These are phyloP conservation scores for Caenorhabditis zanzibari DNA, from an alignment of 2,888 invertebrate genomes.

Conservation along the genomic window DNA sequence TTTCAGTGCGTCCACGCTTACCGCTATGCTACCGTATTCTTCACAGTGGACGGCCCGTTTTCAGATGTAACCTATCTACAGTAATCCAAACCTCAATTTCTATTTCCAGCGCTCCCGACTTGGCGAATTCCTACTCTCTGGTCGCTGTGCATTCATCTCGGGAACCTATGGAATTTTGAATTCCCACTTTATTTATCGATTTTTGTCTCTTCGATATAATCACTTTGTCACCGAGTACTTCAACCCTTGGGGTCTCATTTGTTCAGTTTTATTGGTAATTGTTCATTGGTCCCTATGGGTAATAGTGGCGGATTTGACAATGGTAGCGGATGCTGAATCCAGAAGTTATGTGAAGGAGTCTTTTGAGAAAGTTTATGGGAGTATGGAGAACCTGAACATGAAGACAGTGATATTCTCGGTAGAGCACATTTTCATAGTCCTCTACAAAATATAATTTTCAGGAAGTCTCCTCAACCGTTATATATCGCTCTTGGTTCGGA, in stretches of 20 bases:
- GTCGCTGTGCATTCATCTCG: conserved; percentile 21
- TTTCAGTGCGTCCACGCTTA: conserved; percentile 2
- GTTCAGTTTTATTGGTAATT: neutral
- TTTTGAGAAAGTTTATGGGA: conserved; percentile 2
- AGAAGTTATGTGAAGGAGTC: conserved; percentile 16
- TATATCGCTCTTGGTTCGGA: conserved; percentile 6
- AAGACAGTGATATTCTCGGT: conserved; percentile 9
- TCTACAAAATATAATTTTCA: neutral
- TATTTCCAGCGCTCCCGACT: neutral
- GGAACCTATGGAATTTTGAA: conserved; percentile 42
- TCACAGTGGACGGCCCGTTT: conserved; percentile 2
- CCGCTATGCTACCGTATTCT: conserved; percentile 9
- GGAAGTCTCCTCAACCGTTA: neutral
- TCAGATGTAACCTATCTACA: neutral
- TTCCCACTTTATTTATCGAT: conserved; percentile 25
- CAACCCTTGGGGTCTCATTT: conserved; percentile 2
- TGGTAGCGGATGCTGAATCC: neutral
- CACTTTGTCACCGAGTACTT: conserved; percentile 14
- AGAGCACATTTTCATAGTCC: too few relatives aligned
- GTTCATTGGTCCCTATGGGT: neutral
- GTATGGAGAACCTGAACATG: conserved; percentile 8
- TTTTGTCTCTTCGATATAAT: neutral
- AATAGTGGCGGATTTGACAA: neutral
- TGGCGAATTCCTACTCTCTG: neutral
- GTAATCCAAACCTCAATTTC: too few relatives aligned